Evolutionary conservation across 2,888 invertebrate species (phyloP).

Genomic region (Rotaria sp.): DNA sequence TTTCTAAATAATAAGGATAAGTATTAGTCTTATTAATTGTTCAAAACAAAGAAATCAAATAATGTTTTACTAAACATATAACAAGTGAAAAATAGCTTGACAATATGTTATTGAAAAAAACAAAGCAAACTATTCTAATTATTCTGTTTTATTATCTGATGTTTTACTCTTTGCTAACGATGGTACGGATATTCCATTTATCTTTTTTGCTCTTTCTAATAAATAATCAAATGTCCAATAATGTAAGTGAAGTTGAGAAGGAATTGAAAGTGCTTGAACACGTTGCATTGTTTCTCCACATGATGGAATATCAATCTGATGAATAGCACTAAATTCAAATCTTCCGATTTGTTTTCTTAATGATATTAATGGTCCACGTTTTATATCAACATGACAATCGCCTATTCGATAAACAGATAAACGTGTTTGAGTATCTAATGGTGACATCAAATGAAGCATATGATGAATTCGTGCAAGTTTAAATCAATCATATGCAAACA

Average conservation of each 20-base stretch:
- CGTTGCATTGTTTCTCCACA: slow-evolving; percentile 29
- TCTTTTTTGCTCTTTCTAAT: slow-evolving; percentile 32
- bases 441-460: slow-evolving; percentile 60
- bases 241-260: slow-evolving; percentile 32
- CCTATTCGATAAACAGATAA: slow-evolving; percentile 70
- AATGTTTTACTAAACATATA: too few species aligned
- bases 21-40: too few species aligned
- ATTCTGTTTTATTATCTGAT: background rate
- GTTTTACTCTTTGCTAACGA: background rate
- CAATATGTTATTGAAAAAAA: too few species aligned
- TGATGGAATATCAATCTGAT: slow-evolving; percentile 18
- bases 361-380: slow-evolving; percentile 78
- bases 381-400: slow-evolving; percentile 76
- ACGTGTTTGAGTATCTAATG: slow-evolving; percentile 55
- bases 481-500: slow-evolving; percentile 55
- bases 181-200: slow-evolving; percentile 14
- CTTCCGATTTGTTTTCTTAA: slow-evolving; percentile 71
- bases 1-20: background rate
- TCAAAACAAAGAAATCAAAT: too few species aligned
- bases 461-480: slow-evolving; percentile 76
- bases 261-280: slow-evolving; percentile 39
- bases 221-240: slow-evolving; percentile 39
- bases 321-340: slow-evolving; percentile 66
- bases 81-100: too few species aligned
- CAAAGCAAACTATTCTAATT: background rate